Base-by-base conservation (phyloP, 1,140 invertebrate genomes). In the Drosophila nasuta region DNA sequence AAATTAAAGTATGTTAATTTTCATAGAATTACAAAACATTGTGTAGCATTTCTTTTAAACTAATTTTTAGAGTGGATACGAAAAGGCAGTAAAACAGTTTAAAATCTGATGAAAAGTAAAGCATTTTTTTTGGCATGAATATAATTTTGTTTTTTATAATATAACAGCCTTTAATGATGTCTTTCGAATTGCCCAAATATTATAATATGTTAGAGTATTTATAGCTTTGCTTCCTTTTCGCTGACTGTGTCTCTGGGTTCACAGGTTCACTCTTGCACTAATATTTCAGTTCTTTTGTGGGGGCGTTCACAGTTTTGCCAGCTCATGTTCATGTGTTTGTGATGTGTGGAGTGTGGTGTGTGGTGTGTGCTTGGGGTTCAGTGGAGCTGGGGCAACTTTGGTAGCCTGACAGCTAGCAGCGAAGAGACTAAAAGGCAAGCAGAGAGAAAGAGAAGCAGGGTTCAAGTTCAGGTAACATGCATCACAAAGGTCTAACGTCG, bases 391-490 rank as follows among this genome's bases (percentile, higher is more conserved):
- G 46, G n/a, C 10, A 46, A 30, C 28, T 69, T n/a, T n/a, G 45
- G 33, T 60, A 52, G 57, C 56, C 10, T n/a, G n/a, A 11, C 48
- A 62, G 56, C 1, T 2, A 11, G 35, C 35, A 7, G 30, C 0
- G 1, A 33, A 11, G 8, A 25, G 20, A 25, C 20, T 25, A 0
- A 0, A 8, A 65, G 63, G 0, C 17, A 7, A n/a, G 46, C 46
- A 48, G 45, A 6, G 30, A 33, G 30, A 35, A 1, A 25, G 20
- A 25, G 20, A 25, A n/a, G n/a, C n/a, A 74, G 51, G 81, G 75
- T 75, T 80, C 65, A 75, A 35, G 51, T 43, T 54, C 49, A 54
- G 48, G 65, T 35, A 56, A 60, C 56, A 67, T 57, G 71, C 54
- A 76, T 7, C 51, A 43, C 41, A 70, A 65, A 75, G 56, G 59